Evolutionary conservation across 2,888 invertebrate genomes (phyloP).

Genomic region (Rhimphoctona megacephalus): DNA sequence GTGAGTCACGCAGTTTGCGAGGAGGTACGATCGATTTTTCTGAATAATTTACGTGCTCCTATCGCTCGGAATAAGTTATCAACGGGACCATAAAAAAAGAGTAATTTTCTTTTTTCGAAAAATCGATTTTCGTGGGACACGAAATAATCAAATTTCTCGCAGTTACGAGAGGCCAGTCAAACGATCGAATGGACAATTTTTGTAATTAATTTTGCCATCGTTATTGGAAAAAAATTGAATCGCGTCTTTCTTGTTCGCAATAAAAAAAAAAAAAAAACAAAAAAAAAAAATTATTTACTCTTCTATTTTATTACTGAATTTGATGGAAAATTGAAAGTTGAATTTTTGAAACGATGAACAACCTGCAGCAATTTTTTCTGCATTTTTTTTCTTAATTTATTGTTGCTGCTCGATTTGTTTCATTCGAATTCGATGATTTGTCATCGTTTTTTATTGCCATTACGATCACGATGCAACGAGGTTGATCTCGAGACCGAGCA

Average conservation of each 20-base stretch:
- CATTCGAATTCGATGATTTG: conserved; percentile 65
- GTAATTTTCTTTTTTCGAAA: not conserved
- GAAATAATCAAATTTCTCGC: not conserved
- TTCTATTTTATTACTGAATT: not conserved
- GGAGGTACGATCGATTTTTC: conserved; percentile 32
- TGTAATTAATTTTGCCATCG: not conserved
- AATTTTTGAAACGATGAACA: not conserved
- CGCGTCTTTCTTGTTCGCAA: too few relatives aligned
- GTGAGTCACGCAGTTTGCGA: conserved; percentile 21
- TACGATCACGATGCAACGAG: conserved; percentile 81
- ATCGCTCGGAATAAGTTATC: conserved; percentile 2
- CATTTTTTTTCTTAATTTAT: not conserved
- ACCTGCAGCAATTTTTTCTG: not conserved
- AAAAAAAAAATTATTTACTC: too few relatives aligned
- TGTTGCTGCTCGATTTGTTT: not conserved
- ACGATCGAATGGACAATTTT: not conserved
- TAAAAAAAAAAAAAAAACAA: not conserved
- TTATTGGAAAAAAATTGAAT: not conserved
- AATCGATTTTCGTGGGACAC: not conserved
- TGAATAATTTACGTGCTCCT: conserved; percentile 7
- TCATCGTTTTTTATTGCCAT: conserved; percentile 84
- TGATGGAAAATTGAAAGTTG: not conserved
- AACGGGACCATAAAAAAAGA: not conserved
- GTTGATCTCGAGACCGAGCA: conserved; percentile 67
- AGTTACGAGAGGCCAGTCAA: not conserved